These are phyloP conservation scores for Chymomyza amoena DNA, from an alignment of 2,888 invertebrate species.

Conservation along the genomic window DNA sequence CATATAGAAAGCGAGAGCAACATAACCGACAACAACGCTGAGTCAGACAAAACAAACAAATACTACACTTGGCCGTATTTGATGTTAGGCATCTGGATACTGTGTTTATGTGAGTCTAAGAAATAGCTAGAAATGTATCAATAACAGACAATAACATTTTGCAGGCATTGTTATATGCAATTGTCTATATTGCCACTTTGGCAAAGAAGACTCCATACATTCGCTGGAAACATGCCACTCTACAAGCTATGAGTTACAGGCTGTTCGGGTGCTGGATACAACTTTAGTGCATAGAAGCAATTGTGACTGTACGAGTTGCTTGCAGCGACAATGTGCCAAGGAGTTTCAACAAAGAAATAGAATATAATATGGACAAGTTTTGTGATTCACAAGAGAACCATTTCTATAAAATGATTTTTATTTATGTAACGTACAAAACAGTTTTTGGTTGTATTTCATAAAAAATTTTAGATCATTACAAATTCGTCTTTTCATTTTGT, in stretches of 20 bases:
- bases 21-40: background rate
- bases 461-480: too few relatives aligned
- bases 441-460: too few relatives aligned
- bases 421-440: too few relatives aligned
- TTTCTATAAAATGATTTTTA: too few relatives aligned
- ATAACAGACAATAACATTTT: background rate
- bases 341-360: slow-evolving; percentile 30
- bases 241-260: slow-evolving; percentile 49
- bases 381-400: background rate
- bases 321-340: slow-evolving; percentile 45
- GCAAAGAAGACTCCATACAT: slow-evolving; percentile 26
- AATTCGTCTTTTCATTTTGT: too few relatives aligned
- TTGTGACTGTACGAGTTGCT: slow-evolving; percentile 47
- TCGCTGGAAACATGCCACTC: slow-evolving; percentile 15
- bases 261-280: slow-evolving; percentile 41
- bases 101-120: slow-evolving; percentile 32
- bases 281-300: slow-evolving; percentile 36
- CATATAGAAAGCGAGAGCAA: background rate
- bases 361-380: background rate
- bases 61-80: slow-evolving; percentile 33
- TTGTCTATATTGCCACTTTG: slow-evolving; percentile 48
- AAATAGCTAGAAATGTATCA: background rate
- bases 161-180: slow-evolving; percentile 37
- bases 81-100: slow-evolving; percentile 46
- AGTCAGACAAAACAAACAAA: background rate